Evolutionary conservation across 30 jellyfish, hydroid and myxozoan species (phyloP).

Genomic region (Aurelia aurita): DNA sequence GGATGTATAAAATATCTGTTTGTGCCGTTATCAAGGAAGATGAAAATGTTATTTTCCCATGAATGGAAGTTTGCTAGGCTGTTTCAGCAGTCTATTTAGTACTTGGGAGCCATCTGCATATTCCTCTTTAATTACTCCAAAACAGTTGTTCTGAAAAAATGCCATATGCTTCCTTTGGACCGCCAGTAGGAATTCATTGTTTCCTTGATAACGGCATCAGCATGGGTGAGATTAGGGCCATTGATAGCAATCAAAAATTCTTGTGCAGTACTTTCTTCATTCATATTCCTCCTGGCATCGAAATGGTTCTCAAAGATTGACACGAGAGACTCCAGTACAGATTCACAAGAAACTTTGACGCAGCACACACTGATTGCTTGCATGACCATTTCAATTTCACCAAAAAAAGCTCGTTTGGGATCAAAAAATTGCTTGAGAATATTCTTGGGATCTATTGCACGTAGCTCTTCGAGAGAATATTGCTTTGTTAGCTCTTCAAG

Average conservation of each 20-base stretch:
- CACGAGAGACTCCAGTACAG: too few species aligned
- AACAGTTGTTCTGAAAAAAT: slow-evolving; percentile 20
- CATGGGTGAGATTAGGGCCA: slow-evolving; percentile 39
- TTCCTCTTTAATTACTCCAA: neutral
- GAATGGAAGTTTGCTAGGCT: slow-evolving; percentile 1
- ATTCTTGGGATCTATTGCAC: too few species aligned
- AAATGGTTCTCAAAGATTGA: too few species aligned
- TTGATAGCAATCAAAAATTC: slow-evolving; percentile 2
- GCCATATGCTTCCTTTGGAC: neutral
- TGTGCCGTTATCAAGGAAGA: neutral
- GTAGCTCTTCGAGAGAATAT: slow-evolving; percentile 6
- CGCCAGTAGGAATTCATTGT: slow-evolving; percentile 19
- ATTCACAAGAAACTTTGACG: too few species aligned
- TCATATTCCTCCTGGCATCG: too few species aligned
- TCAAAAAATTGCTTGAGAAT: slow-evolving; percentile 2
- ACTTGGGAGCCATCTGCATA: slow-evolving; percentile 12
- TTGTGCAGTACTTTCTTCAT: too few species aligned
- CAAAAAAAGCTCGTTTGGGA: slow-evolving; percentile 3
- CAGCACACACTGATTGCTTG: too few species aligned
- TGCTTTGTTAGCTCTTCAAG: slow-evolving; percentile 16
- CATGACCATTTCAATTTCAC: too few species aligned
- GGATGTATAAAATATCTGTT: neutral
- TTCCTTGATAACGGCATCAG: slow-evolving; percentile 27
- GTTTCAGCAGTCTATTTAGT: neutral
- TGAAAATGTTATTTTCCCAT: slow-evolving; percentile 3